Evolutionary conservation across 2,888 invertebrate genomes (phyloP), one percentile per base, ranked within the genome.

Genomic region (Zhuqinia jingwanae): DNA sequence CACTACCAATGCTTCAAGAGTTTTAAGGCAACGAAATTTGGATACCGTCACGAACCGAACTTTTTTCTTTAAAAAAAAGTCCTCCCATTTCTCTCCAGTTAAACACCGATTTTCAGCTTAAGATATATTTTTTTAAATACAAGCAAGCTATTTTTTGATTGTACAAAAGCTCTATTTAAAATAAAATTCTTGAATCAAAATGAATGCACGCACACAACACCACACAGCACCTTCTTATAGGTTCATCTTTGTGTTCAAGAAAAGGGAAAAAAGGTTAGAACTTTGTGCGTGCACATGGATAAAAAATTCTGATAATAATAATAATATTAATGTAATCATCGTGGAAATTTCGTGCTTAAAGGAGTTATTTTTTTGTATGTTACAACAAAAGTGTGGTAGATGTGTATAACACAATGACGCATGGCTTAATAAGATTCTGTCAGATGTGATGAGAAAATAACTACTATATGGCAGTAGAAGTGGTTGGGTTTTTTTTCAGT

Each of bases 371-470:
- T 56, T n/a, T 17, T 20, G 5, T 56, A 2, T 56, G 53, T 17
- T 20, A 20, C n/a, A n/a, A n/a, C n/a, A n/a, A n/a, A n/a, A n/a
- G 20, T 56, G 20, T 56, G 6, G 2, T 13, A 15, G 60, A n/a
- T 60, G 27, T 27, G 17, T 3, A 27, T 1, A 56, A 22, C 5
- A 45, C 3, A 17, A 63, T 45, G 47, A 42, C 25, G 22, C 83
- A 63, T 45, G 65, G 15, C 50, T 84, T 77, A 77, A 84, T 84
- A 84, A 84, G 65, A 77, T 77, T 84, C 84, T 84, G 77, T 84
- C 84, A 84, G 25, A 65, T 56, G 76, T 84, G 84, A 84, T 77
- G 84, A 68, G 84, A 84, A 84, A 84, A 77, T 84, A 84, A 84
- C 47, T 76, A n/a, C n/a, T n/a, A n/a, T n/a, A 76, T 75, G 77